A percentile compares a stretch with the other conserved stretches of the same genome.
phyloP scores from a whole-genome alignment of 2,888 invertebrate species.

The Formica aserva region DNA sequence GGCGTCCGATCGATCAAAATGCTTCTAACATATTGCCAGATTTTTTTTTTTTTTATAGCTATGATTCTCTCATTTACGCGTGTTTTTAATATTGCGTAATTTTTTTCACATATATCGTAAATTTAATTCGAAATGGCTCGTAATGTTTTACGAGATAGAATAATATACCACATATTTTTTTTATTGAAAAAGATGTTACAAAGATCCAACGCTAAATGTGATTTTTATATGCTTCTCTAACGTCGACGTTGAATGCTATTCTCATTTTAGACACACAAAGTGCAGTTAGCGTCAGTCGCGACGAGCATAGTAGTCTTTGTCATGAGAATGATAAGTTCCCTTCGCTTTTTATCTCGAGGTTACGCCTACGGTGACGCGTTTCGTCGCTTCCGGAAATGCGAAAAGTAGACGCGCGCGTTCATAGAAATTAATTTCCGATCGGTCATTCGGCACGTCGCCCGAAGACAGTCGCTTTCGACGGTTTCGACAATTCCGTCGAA shows the following conservation, averaged over 20 bases:
- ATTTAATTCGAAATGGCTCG: neutral
- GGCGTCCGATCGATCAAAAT: neutral
- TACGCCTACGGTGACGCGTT: constrained; percentile 38
- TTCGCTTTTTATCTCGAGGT: constrained; percentile 38
- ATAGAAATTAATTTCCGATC: constrained; percentile 54
- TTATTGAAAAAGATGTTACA: neutral
- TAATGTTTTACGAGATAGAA: neutral
- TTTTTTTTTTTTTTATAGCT: neutral
- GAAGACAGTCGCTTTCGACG: constrained; percentile 49
- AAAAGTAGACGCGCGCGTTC: constrained; percentile 40
- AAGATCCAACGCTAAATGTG: neutral
- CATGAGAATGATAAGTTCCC: neutral
- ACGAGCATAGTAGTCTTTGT: constrained; percentile 20
- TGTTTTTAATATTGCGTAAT: neutral
- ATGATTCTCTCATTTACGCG: neutral
- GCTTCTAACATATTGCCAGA: too few relatives aligned
- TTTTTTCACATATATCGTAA: neutral
- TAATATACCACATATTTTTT: neutral
- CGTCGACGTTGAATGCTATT: neutral
- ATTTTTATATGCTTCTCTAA: neutral
- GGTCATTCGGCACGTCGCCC: constrained; percentile 52
- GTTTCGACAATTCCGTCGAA: constrained; percentile 59
- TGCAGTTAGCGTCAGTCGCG: constrained; percentile 3
- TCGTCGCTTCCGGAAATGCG: constrained; percentile 47
- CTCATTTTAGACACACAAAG: constrained; percentile 20